phyloP scores from a whole-genome alignment of 2,888 invertebrate species.

The Calameuta idolon region DNA sequence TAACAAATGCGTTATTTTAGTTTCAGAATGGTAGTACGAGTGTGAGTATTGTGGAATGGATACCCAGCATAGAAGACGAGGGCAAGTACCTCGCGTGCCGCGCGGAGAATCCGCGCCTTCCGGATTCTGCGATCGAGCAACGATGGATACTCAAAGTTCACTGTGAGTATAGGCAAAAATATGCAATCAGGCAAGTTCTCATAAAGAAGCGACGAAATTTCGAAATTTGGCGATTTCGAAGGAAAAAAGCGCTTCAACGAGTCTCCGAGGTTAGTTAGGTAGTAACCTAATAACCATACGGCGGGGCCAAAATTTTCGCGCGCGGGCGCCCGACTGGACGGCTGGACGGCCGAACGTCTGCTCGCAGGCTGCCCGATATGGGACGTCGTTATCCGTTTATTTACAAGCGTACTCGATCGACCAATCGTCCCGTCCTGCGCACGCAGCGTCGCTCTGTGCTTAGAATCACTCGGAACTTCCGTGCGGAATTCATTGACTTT shows the following conservation, averaged over 20 bases:
- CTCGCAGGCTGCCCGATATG: slow-evolving; percentile 38
- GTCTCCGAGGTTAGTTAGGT: background rate
- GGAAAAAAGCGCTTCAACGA: background rate
- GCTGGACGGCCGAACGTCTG: slow-evolving; percentile 30
- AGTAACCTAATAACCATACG: slow-evolving; percentile 30
- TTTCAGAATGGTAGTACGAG: slow-evolving; percentile 84
- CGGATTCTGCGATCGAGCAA: slow-evolving; percentile 86
- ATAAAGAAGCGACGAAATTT: background rate
- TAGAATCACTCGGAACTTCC: background rate
- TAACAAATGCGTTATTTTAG: slow-evolving; percentile 64
- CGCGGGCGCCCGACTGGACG: slow-evolving; percentile 8
- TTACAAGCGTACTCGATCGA: slow-evolving; percentile 40
- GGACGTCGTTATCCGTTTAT: slow-evolving; percentile 58
- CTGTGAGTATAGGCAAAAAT: slow-evolving; percentile 76
- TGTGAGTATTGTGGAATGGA: slow-evolving; percentile 83
- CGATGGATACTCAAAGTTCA: slow-evolving; percentile 89
- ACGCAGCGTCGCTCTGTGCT: background rate
- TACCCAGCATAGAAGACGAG: slow-evolving; percentile 88
- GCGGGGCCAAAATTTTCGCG: slow-evolving; percentile 25
- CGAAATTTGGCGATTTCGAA: background rate
- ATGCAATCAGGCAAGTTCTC: background rate
- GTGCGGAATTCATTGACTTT: background rate
- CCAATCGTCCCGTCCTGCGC: background rate
- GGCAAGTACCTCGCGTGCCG: slow-evolving; percentile 90
- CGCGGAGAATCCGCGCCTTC: slow-evolving; percentile 88